A percentile compares a stretch with the other conserved stretches of the same genome.
Conservation (phyloP, 2,888 invertebrate species). For the Lasius fuliginosus region DNA sequence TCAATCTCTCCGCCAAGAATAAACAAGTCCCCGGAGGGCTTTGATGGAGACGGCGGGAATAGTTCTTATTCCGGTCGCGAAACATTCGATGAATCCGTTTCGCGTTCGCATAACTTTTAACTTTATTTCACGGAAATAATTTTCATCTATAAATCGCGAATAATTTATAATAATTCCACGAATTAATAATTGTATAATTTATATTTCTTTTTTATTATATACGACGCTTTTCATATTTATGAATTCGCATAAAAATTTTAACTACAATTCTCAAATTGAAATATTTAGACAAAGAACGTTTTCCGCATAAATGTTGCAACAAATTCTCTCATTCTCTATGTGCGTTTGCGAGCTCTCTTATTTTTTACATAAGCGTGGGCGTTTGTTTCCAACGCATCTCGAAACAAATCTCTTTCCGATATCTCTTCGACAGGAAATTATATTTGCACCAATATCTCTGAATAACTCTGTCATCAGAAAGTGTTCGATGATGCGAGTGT, state of each 20-base stretch:
- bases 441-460: slow-evolving; percentile 69
- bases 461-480: slow-evolving; percentile 46
- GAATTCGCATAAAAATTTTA: not conserved
- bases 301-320: not conserved
- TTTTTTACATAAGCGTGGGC: slow-evolving; percentile 1
- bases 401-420: slow-evolving; percentile 78
- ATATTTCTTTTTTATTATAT: not conserved
- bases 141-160: not conserved
- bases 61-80: slow-evolving; percentile 23
- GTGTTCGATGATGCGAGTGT: slow-evolving; percentile 24
- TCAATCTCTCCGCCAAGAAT: slow-evolving; percentile 78
- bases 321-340: slow-evolving; percentile 1
- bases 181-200: slow-evolving; percentile 2
- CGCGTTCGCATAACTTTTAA: slow-evolving; percentile 6
- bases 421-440: slow-evolving; percentile 75
- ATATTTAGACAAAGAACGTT: not conserved
- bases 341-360: not conserved
- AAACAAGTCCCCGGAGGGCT: slow-evolving; percentile 66
- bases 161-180: not conserved
- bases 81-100: slow-evolving; percentile 28
- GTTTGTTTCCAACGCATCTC: slow-evolving; percentile 25
- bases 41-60: slow-evolving; percentile 45
- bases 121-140: not conserved
- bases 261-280: slow-evolving; percentile 1
- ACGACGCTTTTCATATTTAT: no score